Evolutionary conservation across 2,797 vertebrate genomes (phyloP), one percentile per base, ranked within the genome.

Genomic region (Furcifer pardalis): DNA sequence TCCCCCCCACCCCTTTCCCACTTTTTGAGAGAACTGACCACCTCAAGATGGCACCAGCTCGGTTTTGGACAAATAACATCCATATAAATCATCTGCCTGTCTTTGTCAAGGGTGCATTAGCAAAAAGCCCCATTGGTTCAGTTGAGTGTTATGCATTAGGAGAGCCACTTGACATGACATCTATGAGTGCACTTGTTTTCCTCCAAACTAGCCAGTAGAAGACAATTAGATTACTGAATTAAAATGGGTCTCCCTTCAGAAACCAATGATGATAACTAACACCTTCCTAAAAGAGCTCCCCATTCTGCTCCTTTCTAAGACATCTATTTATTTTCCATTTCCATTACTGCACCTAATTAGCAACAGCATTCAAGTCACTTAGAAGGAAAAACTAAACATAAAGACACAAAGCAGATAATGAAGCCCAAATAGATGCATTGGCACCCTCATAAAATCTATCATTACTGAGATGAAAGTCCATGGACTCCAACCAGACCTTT

Each of bases 161-260:
- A 87, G 87, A 90, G 71, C 42, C 79, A 84, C 86, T 91, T 86
- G 85, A 86, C 80, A 87, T 86, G 13, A 5, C 78, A 76, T 77
- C 6, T 79, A 56, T 75, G 37, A 90, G 74, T 82, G 46, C 63
- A 5, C 77, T 56, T 82, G 30, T 32, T 86, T 79, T 40, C 23
- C 25, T 62, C 56, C 44, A 46, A 0, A 52, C 21, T 65, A 73
- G 40, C 35, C 7, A 74, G 66, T 87, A 89, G 87, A 87, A 74
- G 74, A 71, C 25, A 81, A 65, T 90, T 89, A 91, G 86, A 89
- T 82, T n/a, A 60, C 79, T 32, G 42, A 63, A 71, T 62, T 69
- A 77, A 91, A 92, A 91, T 89, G 35, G 84, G 68, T 80, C 90
- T 89, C 87, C 77, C 85, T 89, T 65, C 82, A 17, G 63, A 46